Percentiles rank a stretch among this genome's conserved stretches.
Evolutionary conservation across 1,140 invertebrate genomes (phyloP).

Genomic region (Seison nebaliae): DNA sequence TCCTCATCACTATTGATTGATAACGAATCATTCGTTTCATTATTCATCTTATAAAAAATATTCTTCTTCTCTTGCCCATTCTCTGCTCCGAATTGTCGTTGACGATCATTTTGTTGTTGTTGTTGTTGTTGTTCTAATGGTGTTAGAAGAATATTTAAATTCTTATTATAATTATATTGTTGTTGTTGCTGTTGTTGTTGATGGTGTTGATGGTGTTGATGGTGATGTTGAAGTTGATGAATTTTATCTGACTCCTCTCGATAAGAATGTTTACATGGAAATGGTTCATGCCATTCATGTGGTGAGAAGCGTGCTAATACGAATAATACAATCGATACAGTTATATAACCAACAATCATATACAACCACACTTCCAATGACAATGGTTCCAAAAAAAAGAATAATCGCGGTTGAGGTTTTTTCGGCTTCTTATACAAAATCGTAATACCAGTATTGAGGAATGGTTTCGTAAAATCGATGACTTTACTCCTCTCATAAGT

Average conservation of each 20-base stretch:
- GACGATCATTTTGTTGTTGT: too few relatives aligned
- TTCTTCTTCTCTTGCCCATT: too few relatives aligned
- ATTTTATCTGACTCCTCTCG: conserved; percentile 16
- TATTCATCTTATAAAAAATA: too few relatives aligned
- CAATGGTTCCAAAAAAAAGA: conserved; percentile 9
- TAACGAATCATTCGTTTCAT: too few relatives aligned
- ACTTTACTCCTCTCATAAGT: conserved; percentile 68
- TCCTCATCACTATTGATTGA: too few relatives aligned
- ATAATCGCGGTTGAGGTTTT: conserved; percentile 23
- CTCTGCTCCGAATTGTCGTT: too few relatives aligned
- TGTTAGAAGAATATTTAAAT: background rate
- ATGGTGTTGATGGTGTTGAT: conserved; percentile 1
- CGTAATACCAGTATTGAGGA: conserved; percentile 60
- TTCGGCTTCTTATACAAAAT: conserved; percentile 34
- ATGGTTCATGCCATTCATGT: conserved; percentile 76
- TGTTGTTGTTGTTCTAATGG: background rate
- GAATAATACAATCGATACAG: conserved; percentile 71
- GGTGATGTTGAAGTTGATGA: background rate
- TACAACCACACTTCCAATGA: conserved; percentile 29
- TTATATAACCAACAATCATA: conserved; percentile 31
- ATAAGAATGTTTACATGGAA: conserved; percentile 61
- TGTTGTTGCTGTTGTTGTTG: conserved; percentile 1
- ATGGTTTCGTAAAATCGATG: conserved; percentile 78
- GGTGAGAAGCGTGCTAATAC: conserved; percentile 83
- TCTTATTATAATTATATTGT: background rate